Evolutionary conservation across 2,888 invertebrate species (phyloP).

Genomic region (Metacarcinus magister): DNA sequence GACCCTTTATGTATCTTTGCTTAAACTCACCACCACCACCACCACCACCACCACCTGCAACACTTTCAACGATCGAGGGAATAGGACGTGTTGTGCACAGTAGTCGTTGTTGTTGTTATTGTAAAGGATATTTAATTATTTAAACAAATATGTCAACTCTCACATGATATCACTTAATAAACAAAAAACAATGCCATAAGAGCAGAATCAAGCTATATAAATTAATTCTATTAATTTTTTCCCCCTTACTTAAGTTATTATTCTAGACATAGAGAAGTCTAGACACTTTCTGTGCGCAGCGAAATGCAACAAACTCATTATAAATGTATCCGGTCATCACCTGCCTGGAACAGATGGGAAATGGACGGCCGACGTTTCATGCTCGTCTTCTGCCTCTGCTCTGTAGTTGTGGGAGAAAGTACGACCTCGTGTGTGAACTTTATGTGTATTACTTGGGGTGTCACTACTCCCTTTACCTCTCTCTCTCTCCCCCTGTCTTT

Average conservation of each 20-base stretch:
- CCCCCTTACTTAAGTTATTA: too few species aligned
- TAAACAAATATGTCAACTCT: too few species aligned
- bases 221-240: too few species aligned
- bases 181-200: not conserved
- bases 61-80: too few species aligned
- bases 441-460: not conserved
- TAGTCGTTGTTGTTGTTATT: too few species aligned
- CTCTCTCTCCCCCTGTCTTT: constrained; percentile 43
- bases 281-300: not conserved
- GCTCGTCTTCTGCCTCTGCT: not conserved
- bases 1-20: too few species aligned
- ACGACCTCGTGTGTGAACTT: not conserved
- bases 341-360: not conserved
- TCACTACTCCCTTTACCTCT: not conserved
- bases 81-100: too few species aligned
- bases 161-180: not conserved
- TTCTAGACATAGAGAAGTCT: too few species aligned
- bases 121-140: too few species aligned
- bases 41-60: too few species aligned
- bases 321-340: not conserved
- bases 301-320: not conserved
- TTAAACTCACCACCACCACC: too few species aligned
- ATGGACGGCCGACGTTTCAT: not conserved
- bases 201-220: not conserved
- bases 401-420: not conserved